Evolutionary conservation across 2,888 invertebrate genomes (phyloP), one percentile per base, ranked within the genome.

Genomic region (Aphidius colemani): DNA sequence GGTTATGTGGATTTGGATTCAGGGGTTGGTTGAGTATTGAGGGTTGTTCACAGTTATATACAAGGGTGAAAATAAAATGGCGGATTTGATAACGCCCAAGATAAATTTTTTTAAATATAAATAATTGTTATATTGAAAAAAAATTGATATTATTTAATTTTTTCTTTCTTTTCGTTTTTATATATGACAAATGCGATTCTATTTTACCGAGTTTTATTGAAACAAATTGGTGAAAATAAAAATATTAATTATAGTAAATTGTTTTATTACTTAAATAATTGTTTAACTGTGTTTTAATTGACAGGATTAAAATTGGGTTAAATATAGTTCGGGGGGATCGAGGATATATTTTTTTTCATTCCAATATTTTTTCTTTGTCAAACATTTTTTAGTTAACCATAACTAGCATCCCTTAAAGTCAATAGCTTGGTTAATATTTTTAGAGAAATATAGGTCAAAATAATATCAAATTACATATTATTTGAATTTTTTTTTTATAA

Each of bases 11-110:
- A 44, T 9, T 13, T 11, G 39, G 46, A 45, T 30, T 10, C 30
- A 50, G 49, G 53, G 59, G 55, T 64, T 53, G 66, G 61, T 61
- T 62, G 63, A 62, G 55, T 61, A 53, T 61, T 57, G 49, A 65
- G 61, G 64, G 64, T 58, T 66, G 65, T 59, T 56, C 53, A 18
- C 2, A 57, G 57, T 57, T 30, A 46, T 46, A 53, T 55, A 53
- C 53, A 71, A 65, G 65, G 71, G 70, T 72, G 71, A 67, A 75
- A 72, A 73, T 73, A 76, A 76, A 76, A 76, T 76, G 76, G 76
- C 73, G 72, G 72, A 64, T 18, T 44, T 50, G 59, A 18, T 43
- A 10, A 57, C 57, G 57, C 57, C 57, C 57, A 57, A 57, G 57
- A 57, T 57, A 39, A 57, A 57, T 46, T 39, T 46, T 57, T 39